Evolutionary conservation across 1,140 invertebrate species (phyloP), one percentile per base, ranked within the genome.

Genomic region (Nebria ingens): DNA sequence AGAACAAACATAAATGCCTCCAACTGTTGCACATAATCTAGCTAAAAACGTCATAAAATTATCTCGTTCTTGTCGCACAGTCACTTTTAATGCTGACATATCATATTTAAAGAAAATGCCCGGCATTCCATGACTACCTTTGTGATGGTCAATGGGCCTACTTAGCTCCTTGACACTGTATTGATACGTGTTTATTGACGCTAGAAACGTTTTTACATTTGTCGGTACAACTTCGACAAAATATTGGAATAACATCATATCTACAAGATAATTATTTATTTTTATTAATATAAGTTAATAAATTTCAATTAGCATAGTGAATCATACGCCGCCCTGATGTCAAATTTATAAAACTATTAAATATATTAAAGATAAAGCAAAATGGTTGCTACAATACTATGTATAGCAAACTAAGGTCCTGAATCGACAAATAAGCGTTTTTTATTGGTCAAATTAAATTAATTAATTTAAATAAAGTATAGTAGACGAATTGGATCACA

Each of bases 61-160:
- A 65, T 89, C 88, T 58, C 85, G 79, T 66, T 91, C 84, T 72
- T 94, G 87, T 51, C 74, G 82, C 0, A 96, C 89, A 64, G 82
- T 80, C 19, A 97, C 85, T 76, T 91, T 92, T 21, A 97, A 69
- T 2, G 90, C 86, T 58, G 88, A 89, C 71, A 90, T 85, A 64
- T 96, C 91, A 73, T 97, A 97, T 71, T 96, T 96, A 61, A 97
- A 89, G 70, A 92, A 97, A 63, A 97, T 91, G 22, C 93, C 93
- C 6, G 93, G 89, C 17, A 91, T 84, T 2, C 92, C 93, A 73
- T 95, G 92, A 21, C 89, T 93, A 17, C 91, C 92, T 71, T 84
- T 78, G 22, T 76, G 68, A 58, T 81, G 76, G 68, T 81, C 71
- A 42, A 95, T 86, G 4, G 83, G 80, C 64, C 93, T 76, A 60